phyloP scores from a whole-genome alignment of 2,113 vertebrate genomes.

The Salminus brasiliensis region DNA sequence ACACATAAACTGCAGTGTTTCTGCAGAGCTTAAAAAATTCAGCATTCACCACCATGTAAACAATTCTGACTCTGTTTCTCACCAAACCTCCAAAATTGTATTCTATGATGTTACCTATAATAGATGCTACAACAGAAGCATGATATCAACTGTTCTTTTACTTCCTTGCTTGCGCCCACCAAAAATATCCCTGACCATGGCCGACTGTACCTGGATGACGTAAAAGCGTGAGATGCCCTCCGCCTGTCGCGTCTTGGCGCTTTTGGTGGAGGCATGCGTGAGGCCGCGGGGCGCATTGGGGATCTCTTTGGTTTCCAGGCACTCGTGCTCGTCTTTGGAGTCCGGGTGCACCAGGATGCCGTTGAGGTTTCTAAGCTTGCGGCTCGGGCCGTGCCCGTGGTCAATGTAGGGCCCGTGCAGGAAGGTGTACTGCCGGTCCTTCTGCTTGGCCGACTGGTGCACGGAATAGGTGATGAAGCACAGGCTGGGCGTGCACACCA shows the following conservation, averaged over 20 bases:
- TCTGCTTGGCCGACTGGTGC: slow-evolving; percentile 85
- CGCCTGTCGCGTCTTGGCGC: slow-evolving; percentile 73
- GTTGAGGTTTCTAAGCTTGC: slow-evolving; percentile 77
- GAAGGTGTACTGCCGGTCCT: slow-evolving; percentile 79
- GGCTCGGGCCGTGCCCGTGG: slow-evolving; percentile 69
- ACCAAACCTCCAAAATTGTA: too few species aligned
- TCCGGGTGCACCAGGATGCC: slow-evolving; percentile 79
- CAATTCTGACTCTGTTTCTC: too few species aligned
- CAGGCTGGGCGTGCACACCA: slow-evolving; percentile 89
- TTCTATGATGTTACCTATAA: too few species aligned
- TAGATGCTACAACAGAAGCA: too few species aligned
- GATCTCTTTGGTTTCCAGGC: slow-evolving; percentile 79
- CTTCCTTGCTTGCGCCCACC: too few species aligned
- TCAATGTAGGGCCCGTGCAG: slow-evolving; percentile 79
- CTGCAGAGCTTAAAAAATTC: too few species aligned
- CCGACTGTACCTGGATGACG: slow-evolving; percentile 76
- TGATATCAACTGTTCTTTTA: too few species aligned
- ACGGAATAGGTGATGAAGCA: slow-evolving; percentile 92
- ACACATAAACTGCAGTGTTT: too few species aligned
- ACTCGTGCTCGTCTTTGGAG: slow-evolving; percentile 78
- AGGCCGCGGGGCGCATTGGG: slow-evolving; percentile 73
- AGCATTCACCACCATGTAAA: too few species aligned
- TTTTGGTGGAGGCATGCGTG: slow-evolving; percentile 64
- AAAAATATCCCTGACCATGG: background rate
- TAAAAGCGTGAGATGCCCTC: slow-evolving; percentile 89